A percentile compares a stretch with the other conserved stretches of the same genome.
Conservation (phyloP, 1,140 invertebrate species). For the Drosophila willistoni region DNA sequence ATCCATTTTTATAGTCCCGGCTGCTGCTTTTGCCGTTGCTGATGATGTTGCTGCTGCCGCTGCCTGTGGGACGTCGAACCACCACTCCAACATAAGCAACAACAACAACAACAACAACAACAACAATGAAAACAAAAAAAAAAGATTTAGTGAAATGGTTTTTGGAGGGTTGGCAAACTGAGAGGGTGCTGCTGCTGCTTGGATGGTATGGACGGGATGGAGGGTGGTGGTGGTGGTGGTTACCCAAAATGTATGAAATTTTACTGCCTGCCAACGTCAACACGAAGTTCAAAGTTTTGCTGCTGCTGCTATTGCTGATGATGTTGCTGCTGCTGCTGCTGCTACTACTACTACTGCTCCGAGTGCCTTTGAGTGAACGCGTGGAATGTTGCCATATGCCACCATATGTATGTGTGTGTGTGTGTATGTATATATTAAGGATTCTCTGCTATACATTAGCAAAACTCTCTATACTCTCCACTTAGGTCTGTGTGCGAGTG, state of each 20-base stretch:
- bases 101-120: conserved; percentile 19
- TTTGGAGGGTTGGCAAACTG: conserved; percentile 29
- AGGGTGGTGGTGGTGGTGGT: conserved; percentile 54
- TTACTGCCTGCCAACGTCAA: conserved; percentile 63
- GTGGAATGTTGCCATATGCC: conserved; percentile 78
- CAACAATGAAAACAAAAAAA: conserved; percentile 23
- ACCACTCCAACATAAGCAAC: conserved; percentile 41
- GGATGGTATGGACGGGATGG: conserved; percentile 1
- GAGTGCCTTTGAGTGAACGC: conserved; percentile 62
- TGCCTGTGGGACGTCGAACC: conserved; percentile 44
- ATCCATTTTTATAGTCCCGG: conserved; percentile 79
- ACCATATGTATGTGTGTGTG: conserved; percentile 57
- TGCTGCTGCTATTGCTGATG: conserved; percentile 17
- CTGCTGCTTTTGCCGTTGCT: conserved; percentile 39
- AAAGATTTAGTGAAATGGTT: conserved; percentile 55
- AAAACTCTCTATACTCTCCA: conserved; percentile 45
- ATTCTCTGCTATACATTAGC: conserved; percentile 12
- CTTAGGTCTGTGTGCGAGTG: conserved; percentile 28
- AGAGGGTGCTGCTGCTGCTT: conserved; percentile 35
- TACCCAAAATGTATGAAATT: conserved; percentile 58
- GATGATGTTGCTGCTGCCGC: conserved; percentile 18
- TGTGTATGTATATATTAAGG: conserved; percentile 28
- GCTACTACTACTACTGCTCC: conserved; percentile 31
- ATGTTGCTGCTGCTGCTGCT: conserved; percentile 17
- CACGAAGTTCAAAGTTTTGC: conserved; percentile 52